Base-by-base conservation (phyloP, 2,113 vertebrate genomes). In the Eolophus roseicapilla region DNA sequence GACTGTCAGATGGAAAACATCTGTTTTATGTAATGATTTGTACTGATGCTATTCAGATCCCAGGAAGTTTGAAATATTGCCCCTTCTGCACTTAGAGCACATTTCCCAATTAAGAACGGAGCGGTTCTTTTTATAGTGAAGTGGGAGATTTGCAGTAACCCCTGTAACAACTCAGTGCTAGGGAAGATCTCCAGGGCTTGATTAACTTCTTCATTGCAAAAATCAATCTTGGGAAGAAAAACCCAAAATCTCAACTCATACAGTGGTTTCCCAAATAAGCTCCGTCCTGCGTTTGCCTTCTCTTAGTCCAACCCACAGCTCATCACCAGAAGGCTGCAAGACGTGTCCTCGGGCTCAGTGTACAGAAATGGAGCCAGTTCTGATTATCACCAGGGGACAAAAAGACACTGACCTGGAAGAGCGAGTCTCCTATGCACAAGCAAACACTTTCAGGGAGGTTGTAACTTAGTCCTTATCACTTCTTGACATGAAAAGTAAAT, bases 71-170 rank as follows among this genome's bases (percentile, higher is more conserved):
- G 74, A 96, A 74, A 95, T 81, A 69, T 41, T 88, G 75, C 80
- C 57, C 79, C 28, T 76, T 46, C 24, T 80, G 73, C 68, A 94
- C 52, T 92, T 49, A 65, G 31, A 95, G 71, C 62, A 69, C 79
- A 93, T 89, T 86, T 95, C 69, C 87, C 82, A 94, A 62, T 90
- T 90, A 91, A 78, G 29, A 60, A 52, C 6, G 39, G 95, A 96
- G 83, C 2, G 3, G 50, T 43, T 94, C 81, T 74, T 95, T 93
- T 93, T 78, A 75, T 62, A 86, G 88, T 60, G 35, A 96, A 83
- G 59, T 74, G 79, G 85, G 85, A 95, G 46, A 81, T 78, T 63
- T 91, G 68, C 87, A 74, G 55, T 67, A 86, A 93, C 91, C 79
- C 7, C 41, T 76, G 55, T 85, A 94, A 95, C 80, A 94, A 95